A percentile compares a stretch with the other conserved stretches of the same genome.
phyloP scores from a whole-genome alignment of 2,113 vertebrate genomes.

The Semnornis frantzii region DNA sequence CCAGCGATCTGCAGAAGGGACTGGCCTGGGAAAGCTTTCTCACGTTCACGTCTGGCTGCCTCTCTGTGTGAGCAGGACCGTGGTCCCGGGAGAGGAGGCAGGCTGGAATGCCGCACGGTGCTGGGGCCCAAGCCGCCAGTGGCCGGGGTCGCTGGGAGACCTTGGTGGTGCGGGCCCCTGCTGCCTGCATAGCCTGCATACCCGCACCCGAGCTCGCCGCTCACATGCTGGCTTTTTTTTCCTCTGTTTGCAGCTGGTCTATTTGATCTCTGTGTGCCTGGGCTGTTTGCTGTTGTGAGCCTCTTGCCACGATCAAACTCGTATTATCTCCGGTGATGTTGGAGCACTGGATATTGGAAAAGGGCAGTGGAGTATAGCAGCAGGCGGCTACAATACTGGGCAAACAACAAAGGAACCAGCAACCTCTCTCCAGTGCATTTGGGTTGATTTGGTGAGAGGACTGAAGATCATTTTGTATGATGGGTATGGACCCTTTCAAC shows the following conservation, averaged over 20 bases:
- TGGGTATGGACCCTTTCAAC: not conserved
- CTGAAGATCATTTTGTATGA: not conserved
- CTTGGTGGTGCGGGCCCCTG: conserved; percentile 35
- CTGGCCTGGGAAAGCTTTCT: conserved; percentile 77
- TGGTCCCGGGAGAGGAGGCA: conserved; percentile 65
- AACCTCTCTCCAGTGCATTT: not conserved
- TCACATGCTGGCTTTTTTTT: not conserved
- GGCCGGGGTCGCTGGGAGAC: conserved; percentile 48
- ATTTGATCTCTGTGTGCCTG: conserved; percentile 70
- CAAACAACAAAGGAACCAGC: not conserved
- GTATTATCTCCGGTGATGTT: not conserved
- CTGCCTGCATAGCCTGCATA: conserved; percentile 21
- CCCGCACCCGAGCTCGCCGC: not conserved
- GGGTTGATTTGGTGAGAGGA: not conserved
- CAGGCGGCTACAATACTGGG: not conserved
- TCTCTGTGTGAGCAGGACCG: conserved; percentile 65
- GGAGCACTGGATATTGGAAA: not conserved
- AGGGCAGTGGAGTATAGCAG: conserved; percentile 22
- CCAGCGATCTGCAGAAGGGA: conserved; percentile 11
- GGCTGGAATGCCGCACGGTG: conserved; percentile 65
- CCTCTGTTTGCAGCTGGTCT: conserved; percentile 44
- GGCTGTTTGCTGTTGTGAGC: conserved; percentile 7
- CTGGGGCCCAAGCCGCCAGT: conserved; percentile 57
- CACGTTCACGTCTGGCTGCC: conserved; percentile 80
- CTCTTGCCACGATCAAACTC: conserved; percentile 42